Percentiles rank a stretch among this genome's conserved stretches.
Evolutionary conservation across 2,113 vertebrate species (phyloP).

Genomic region (Neoarius graeffei): DNA sequence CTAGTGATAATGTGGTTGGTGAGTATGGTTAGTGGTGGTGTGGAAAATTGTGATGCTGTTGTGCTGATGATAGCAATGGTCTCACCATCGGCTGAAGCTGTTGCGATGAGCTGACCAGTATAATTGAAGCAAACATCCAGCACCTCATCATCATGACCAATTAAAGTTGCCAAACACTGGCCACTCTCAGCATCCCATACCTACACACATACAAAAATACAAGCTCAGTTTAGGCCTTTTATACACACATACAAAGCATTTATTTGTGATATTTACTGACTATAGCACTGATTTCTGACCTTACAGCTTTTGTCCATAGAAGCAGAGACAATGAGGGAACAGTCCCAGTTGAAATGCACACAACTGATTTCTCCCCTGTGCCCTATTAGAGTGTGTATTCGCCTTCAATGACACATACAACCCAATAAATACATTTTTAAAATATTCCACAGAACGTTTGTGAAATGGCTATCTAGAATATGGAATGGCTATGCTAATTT

Average conservation of each 20-base stretch:
- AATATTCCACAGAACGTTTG: background rate
- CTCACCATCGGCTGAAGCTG: constrained; percentile 90
- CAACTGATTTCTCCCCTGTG: constrained; percentile 89
- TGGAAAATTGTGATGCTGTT: background rate
- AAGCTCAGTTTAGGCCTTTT: background rate
- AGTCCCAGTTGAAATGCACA: constrained; percentile 90
- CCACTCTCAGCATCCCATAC: constrained; percentile 84
- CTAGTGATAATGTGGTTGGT: background rate
- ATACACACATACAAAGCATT: constrained; percentile 19
- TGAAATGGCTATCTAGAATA: background rate
- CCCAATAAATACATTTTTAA: background rate
- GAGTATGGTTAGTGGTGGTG: background rate
- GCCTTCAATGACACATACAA: constrained; percentile 65
- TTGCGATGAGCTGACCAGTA: constrained; percentile 84
- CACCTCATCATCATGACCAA: constrained; percentile 85
- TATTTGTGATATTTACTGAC: background rate
- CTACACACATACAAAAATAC: constrained; percentile 65
- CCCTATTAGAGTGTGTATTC: constrained; percentile 79
- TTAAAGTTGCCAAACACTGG: constrained; percentile 78
- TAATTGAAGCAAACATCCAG: constrained; percentile 92
- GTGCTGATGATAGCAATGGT: background rate
- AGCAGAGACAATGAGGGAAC: constrained; percentile 83
- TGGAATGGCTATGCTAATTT: background rate
- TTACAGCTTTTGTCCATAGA: constrained; percentile 93
- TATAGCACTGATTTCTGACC: constrained; percentile 68